These are phyloP conservation scores for Drosophila miranda DNA, from an alignment of 1,140 invertebrate species.

Conservation along the genomic window DNA sequence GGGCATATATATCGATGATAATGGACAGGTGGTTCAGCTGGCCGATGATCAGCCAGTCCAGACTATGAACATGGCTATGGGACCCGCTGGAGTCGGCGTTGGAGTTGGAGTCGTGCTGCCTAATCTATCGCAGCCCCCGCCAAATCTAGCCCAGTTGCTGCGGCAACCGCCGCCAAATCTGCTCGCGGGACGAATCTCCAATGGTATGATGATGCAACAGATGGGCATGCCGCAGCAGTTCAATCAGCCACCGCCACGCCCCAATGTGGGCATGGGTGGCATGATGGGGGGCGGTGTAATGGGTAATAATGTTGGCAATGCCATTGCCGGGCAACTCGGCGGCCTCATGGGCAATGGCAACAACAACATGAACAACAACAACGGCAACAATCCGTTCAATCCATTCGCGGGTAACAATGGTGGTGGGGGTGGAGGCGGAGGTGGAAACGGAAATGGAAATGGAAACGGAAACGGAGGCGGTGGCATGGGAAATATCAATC, in stretches of 20 bases:
- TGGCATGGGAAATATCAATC: conserved; percentile 33
- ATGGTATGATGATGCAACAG: conserved; percentile 43
- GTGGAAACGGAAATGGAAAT: neutral
- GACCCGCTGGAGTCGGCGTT: conserved; percentile 1
- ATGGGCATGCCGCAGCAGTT: conserved; percentile 81
- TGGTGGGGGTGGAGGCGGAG: conserved; percentile 1
- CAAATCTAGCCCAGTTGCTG: conserved; percentile 63
- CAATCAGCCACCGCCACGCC: conserved; percentile 54
- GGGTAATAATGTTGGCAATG: neutral
- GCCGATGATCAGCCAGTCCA: conserved; percentile 49
- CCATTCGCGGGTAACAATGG: conserved; percentile 56
- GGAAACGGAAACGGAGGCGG: conserved; percentile 2
- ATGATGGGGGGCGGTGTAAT: conserved; percentile 1
- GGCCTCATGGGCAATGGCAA: conserved; percentile 75
- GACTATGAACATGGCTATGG: conserved; percentile 8
- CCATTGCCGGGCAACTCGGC: neutral
- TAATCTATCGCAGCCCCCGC: conserved; percentile 61
- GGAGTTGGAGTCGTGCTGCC: conserved; percentile 33
- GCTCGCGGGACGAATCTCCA: conserved; percentile 27
- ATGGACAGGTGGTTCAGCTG: conserved; percentile 84
- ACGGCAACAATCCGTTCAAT: conserved; percentile 81
- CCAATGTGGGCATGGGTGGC: conserved; percentile 33
- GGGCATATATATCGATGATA: conserved; percentile 83
- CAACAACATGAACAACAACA: conserved; percentile 17
- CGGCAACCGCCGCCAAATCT: conserved; percentile 69